Evolutionary conservation across 2,113 vertebrate species (phyloP).

Genomic region (Clarias batrachus): DNA sequence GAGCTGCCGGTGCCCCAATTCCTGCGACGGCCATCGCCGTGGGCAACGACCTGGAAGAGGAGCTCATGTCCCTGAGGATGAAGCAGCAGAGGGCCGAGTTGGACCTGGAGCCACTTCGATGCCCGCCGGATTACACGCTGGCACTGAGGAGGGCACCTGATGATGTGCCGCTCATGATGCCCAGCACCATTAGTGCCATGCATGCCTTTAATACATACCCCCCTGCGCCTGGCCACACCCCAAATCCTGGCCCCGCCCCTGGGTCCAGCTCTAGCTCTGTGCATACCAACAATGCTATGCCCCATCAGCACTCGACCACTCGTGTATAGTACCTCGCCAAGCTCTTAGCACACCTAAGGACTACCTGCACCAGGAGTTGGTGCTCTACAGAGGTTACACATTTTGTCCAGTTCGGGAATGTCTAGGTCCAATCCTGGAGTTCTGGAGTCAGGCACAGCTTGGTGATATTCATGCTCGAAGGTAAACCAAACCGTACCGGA

Average conservation of each 20-base stretch:
- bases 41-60: slow-evolving; percentile 94
- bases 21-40: slow-evolving; percentile 66
- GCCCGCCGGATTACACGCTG: slow-evolving; percentile 96
- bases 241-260: slow-evolving; percentile 68
- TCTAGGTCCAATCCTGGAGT: neutral
- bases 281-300: slow-evolving; percentile 90
- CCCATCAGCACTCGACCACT: slow-evolving; percentile 90
- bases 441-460: slow-evolving; percentile 9
- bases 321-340: slow-evolving; percentile 71
- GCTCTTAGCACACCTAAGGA: slow-evolving; percentile 53
- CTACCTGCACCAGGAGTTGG: slow-evolving; percentile 26
- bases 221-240: slow-evolving; percentile 76
- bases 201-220: slow-evolving; percentile 98
- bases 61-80: slow-evolving; percentile 98
- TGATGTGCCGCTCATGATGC: slow-evolving; percentile 97
- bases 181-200: slow-evolving; percentile 97
- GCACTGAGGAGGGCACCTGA: slow-evolving; percentile 96
- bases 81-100: slow-evolving; percentile 95
- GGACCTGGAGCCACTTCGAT: slow-evolving; percentile 77
- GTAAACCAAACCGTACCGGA: slow-evolving; percentile 5
- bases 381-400: slow-evolving; percentile 30
- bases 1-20: slow-evolving; percentile 19
- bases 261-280: slow-evolving; percentile 79
- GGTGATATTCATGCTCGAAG: neutral
- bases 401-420: slow-evolving; percentile 9